phyloP scores from a whole-genome alignment of 2,797 vertebrate genomes.

The Pogoniulus pusillus region DNA sequence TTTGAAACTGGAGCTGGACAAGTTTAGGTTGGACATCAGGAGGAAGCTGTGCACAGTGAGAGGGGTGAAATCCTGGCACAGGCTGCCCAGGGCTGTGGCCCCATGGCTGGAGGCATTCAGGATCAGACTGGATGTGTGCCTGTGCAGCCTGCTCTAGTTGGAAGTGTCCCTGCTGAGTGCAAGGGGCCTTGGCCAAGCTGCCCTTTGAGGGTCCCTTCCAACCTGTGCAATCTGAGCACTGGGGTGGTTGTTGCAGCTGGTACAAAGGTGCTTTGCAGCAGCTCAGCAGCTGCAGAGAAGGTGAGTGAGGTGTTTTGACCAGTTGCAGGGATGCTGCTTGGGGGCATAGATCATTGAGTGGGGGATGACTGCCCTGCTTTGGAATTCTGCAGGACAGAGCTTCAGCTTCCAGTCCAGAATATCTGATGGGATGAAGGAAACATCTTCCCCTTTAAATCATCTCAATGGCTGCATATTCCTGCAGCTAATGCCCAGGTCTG shows the following conservation, averaged over 20 bases:
- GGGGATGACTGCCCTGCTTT: background rate
- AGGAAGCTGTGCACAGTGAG: too few relatives aligned
- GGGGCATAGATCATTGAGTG: background rate
- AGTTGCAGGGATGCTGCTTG: background rate
- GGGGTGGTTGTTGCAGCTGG: background rate
- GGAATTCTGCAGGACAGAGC: slow-evolving; percentile 22
- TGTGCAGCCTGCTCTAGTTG: too few relatives aligned
- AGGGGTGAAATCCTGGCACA: too few relatives aligned
- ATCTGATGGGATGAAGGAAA: slow-evolving; percentile 23
- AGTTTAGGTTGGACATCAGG: too few relatives aligned
- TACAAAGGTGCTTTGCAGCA: background rate
- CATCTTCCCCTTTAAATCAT: background rate
- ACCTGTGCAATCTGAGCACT: background rate
- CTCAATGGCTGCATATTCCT: background rate
- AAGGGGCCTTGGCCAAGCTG: too few relatives aligned
- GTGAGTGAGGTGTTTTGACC: slow-evolving; percentile 2
- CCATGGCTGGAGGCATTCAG: too few relatives aligned
- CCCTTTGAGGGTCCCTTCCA: too few relatives aligned
- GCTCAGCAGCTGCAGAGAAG: background rate
- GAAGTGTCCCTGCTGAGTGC: too few relatives aligned
- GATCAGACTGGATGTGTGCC: too few relatives aligned
- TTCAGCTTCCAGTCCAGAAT: background rate
- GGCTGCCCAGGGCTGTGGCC: too few relatives aligned
- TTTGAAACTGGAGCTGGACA: too few relatives aligned
- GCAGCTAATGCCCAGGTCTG: background rate